These are phyloP conservation scores for Drosophila eugracilis DNA, from an alignment of 1,140 invertebrate species.

Conservation along the genomic window DNA sequence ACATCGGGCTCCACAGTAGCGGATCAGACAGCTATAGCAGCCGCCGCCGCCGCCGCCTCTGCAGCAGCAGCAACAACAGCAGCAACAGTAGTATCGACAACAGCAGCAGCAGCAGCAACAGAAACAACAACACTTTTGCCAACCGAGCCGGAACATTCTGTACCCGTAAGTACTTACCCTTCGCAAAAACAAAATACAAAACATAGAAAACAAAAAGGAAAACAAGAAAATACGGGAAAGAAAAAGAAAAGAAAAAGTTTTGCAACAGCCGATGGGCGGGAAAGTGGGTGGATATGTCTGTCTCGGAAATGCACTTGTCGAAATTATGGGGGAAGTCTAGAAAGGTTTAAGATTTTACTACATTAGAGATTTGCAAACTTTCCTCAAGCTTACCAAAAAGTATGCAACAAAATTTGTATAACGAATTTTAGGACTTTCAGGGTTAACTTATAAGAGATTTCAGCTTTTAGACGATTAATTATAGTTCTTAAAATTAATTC, in stretches of 20 bases:
- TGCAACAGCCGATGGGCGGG: constrained; percentile 17
- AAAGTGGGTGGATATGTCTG: constrained; percentile 15
- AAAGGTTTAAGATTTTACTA: neutral
- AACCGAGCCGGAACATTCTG: constrained; percentile 84
- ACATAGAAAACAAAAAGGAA: neutral
- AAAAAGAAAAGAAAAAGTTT: constrained; percentile 33
- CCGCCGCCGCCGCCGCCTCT: constrained; percentile 6
- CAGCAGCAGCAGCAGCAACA: constrained; percentile 29
- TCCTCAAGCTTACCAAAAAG: neutral
- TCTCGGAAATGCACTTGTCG: constrained; percentile 1
- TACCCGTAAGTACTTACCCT: constrained; percentile 81
- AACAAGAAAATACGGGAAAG: constrained; percentile 13
- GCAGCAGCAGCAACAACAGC: constrained; percentile 25
- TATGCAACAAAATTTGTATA: neutral
- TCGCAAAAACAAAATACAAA: neutral
- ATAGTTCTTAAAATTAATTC: neutral
- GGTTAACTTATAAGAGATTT: neutral
- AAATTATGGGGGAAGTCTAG: neutral
- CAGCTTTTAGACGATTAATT: neutral
- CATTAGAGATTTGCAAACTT: neutral
- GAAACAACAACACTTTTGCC: constrained; percentile 78
- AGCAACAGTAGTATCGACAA: constrained; percentile 36
- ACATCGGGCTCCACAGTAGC: constrained; percentile 50
- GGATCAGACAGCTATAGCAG: constrained; percentile 43
- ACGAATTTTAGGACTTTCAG: neutral